Evolutionary conservation across 2,113 vertebrate species (phyloP).

Genomic region (Paracanthobrama guichenoti): DNA sequence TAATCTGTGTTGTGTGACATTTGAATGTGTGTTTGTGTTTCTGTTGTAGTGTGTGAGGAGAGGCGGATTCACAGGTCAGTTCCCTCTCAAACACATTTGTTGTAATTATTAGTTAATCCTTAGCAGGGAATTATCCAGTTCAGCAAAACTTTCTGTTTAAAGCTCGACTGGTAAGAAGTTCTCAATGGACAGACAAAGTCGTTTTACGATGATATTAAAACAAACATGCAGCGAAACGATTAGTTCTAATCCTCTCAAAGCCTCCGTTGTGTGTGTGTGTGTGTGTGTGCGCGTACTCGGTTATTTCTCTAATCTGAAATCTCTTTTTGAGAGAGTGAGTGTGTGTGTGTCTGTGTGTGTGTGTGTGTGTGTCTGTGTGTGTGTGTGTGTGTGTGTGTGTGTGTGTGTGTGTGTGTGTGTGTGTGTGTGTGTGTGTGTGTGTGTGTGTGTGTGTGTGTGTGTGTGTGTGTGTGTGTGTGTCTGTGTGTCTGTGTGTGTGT

Average conservation of each 20-base stretch:
- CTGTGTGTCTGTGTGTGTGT: no score
- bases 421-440: no score
- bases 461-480: no score
- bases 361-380: not conserved
- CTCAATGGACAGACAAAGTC: not conserved
- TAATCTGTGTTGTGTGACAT: no score
- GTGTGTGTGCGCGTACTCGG: conserved; percentile 23
- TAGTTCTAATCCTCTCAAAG: not conserved
- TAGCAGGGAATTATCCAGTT: not conserved
- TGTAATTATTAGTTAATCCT: not conserved
- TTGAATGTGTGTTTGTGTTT: not conserved
- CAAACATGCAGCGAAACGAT: not conserved
- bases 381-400: no score
- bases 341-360: not conserved
- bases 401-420: no score
- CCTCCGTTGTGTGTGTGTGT: not conserved
- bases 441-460: no score
- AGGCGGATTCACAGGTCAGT: not conserved
- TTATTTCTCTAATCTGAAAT: no score
- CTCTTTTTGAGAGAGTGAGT: no score
- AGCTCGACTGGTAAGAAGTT: not conserved
- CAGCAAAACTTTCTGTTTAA: not conserved
- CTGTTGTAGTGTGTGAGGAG: not conserved
- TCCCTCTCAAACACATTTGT: not conserved
- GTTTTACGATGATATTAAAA: not conserved